Evolutionary conservation across 2,113 vertebrate genomes (phyloP).

Genomic region (Forbesichthys papilliferus): DNA sequence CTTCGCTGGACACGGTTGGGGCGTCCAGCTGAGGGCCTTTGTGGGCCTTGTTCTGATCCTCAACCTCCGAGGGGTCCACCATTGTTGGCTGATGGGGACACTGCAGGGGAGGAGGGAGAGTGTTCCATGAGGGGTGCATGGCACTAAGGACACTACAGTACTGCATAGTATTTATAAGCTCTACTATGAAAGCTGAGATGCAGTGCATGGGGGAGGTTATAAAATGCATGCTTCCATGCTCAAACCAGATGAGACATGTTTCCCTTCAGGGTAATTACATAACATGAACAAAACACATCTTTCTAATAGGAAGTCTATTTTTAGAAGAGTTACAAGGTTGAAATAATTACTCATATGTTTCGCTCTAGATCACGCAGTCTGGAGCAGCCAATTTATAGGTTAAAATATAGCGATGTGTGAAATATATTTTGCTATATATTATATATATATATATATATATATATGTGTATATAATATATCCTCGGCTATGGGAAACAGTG

Average conservation of each 20-base stretch:
- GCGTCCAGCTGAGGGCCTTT: constrained; percentile 56
- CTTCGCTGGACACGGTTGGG: constrained; percentile 59
- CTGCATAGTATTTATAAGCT: too few relatives aligned
- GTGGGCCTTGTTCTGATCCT: constrained; percentile 69
- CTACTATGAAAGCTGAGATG: constrained; percentile 42
- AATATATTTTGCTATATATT: background rate
- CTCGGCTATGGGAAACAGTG: background rate
- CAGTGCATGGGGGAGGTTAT: constrained; percentile 48
- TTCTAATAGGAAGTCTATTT: constrained; percentile 61
- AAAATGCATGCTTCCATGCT: constrained; percentile 52
- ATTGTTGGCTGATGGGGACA: constrained; percentile 62
- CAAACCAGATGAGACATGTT: constrained; percentile 61
- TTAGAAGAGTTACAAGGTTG: constrained; percentile 61
- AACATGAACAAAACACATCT: constrained; percentile 46
- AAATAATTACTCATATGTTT: constrained; percentile 58
- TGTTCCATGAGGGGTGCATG: constrained; percentile 1
- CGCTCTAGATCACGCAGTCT: constrained; percentile 52
- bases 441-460: too few relatives aligned
- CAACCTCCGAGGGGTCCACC: constrained; percentile 78
- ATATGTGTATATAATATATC: too few relatives aligned
- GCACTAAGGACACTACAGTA: constrained; percentile 28
- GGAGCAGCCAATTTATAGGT: constrained; percentile 15
- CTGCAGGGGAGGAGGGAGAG: constrained; percentile 22
- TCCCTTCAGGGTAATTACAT: constrained; percentile 62
- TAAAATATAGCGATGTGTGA: background rate